phyloP scores from a whole-genome alignment of 2,113 vertebrate species.

The Ameiurus melas region DNA sequence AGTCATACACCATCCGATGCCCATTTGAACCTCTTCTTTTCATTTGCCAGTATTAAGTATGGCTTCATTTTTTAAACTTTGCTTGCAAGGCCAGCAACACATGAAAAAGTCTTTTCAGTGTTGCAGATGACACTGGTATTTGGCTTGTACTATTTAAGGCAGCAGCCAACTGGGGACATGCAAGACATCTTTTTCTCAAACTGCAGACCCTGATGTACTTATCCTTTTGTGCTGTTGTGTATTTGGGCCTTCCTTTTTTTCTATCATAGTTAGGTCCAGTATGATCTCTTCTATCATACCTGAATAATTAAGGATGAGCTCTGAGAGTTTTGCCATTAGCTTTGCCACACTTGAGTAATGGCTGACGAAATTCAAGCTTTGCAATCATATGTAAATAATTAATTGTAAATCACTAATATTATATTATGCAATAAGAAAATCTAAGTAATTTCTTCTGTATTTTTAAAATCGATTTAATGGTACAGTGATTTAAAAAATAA shows the following conservation, averaged over 20 bases:
- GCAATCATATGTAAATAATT: neutral
- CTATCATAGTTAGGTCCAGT: neutral
- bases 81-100: neutral
- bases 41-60: neutral
- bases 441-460: too few species aligned
- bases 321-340: too few species aligned
- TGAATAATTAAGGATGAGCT: too few species aligned
- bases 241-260: neutral
- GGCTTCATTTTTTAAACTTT: neutral
- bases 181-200: neutral
- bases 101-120: neutral
- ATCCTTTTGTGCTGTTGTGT: neutral
- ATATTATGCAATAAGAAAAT: too few species aligned
- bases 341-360: too few species aligned
- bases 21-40: neutral
- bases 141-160: neutral
- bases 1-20: neutral
- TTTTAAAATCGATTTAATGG: neutral
- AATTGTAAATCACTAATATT: neutral
- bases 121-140: neutral
- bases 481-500: neutral
- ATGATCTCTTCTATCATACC: neutral
- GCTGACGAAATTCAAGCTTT: too few species aligned
- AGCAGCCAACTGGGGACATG: neutral
- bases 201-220: neutral